Evolutionary conservation across 1,140 invertebrate species (phyloP).

Genomic region (Drosophila sechellia): DNA sequence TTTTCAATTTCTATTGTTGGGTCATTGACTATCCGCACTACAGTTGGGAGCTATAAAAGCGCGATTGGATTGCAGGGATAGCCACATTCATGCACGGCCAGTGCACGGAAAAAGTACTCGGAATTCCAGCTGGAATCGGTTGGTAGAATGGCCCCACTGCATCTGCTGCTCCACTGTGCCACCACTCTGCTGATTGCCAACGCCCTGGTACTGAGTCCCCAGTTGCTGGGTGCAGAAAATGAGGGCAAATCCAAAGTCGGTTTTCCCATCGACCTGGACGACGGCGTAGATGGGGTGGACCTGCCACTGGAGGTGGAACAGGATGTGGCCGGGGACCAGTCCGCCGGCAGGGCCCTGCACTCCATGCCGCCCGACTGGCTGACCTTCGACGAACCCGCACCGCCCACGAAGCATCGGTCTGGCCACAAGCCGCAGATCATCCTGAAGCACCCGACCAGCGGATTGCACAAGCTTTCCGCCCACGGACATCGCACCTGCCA

Average conservation of each 20-base stretch:
- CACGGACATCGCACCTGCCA: conserved; percentile 61
- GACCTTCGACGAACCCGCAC: conserved; percentile 56
- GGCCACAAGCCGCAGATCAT: conserved; percentile 46
- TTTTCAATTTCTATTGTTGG: conserved; percentile 71
- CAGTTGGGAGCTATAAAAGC: conserved; percentile 58
- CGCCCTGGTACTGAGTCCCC: conserved; percentile 56
- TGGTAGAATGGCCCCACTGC: conserved; percentile 66
- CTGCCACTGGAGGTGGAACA: conserved; percentile 63
- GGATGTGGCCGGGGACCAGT: conserved; percentile 28
- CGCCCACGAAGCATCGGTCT: conserved; percentile 31
- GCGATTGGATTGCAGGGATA: conserved; percentile 6
- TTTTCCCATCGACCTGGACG: conserved; percentile 57
- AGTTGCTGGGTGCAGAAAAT: conserved; percentile 37
- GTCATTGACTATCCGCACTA: conserved; percentile 57
- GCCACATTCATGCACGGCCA: conserved; percentile 50
- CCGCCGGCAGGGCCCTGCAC: conserved; percentile 32
- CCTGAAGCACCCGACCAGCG: conserved; percentile 47
- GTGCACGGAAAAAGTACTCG: conserved; percentile 8
- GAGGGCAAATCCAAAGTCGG: conserved; percentile 59
- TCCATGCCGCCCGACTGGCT: conserved; percentile 63
- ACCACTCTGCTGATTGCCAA: conserved; percentile 64
- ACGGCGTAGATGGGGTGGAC: conserved; percentile 64
- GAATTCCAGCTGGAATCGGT: conserved; percentile 29
- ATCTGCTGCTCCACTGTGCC: conserved; percentile 67
- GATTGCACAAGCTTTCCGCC: conserved; percentile 61